Base-by-base conservation (phyloP, 2,797 vertebrate species). In the Falco peregrinus region DNA sequence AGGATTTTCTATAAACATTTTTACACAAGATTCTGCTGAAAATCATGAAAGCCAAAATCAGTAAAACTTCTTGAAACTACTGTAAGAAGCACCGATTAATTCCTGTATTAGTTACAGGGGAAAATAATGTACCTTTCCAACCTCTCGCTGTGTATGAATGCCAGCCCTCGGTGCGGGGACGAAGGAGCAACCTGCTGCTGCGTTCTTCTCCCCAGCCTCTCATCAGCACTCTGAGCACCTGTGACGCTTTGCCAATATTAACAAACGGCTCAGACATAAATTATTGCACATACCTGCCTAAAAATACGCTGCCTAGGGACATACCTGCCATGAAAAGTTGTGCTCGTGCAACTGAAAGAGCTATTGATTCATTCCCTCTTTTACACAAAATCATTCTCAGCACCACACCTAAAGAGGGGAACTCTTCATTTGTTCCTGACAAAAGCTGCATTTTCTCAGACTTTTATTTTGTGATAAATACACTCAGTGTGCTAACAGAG, bases 181-280 rank as follows among this genome's bases (percentile, higher is more conserved):
- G 69, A 39, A 93, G 64, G 70, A 92, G 68, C 5, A 9, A 67
- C 68, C 56, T 67, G 56, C 84, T 65, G 65, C 80, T 75, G 65
- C 47, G 28, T 57, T 47, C 78, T 21, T 59, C 82, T 90, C 82
- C 78, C 63, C 82, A 70, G 60, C 73, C 92, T 87, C 50, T 78
- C 81, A 41, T 50, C 57, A 47, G 84, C 64, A 61, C 45, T 71
- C 19, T 7, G n/a, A 91, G 79, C 53, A 83, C 75, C 64, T 5
- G 13, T 81, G 91, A 94, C 15, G 20, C 47, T 91, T 94, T 67
- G 79, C 89, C 83, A 81, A 84, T 91, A 94, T 53, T 93, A 95
- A 94, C 89, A 81, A 96, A 96, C 85, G 91, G 69, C 63, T 91
- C 75, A 75, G 82, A 81, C 57, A 84, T 41, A 94, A 95, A 94